phyloP scores from a whole-genome alignment of 2,113 vertebrate species.

The Ammodytes dubius region DNA sequence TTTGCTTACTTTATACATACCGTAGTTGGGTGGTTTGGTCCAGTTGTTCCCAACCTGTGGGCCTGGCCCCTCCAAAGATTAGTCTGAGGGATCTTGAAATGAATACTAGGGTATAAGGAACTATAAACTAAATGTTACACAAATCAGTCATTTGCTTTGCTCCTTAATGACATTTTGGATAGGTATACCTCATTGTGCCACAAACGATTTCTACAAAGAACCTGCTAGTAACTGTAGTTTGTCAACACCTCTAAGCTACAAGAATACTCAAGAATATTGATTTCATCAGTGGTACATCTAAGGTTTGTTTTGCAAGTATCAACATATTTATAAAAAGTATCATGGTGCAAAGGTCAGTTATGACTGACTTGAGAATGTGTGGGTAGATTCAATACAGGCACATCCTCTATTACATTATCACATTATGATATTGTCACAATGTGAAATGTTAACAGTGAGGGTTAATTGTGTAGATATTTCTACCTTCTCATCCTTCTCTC shows the following conservation, averaged over 20 bases:
- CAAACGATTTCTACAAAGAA: neutral
- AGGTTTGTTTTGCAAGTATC: neutral
- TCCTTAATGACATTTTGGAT: neutral
- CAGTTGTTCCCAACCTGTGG: neutral
- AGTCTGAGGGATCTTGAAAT: too few relatives aligned
- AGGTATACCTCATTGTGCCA: neutral
- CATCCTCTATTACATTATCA: conserved; percentile 31
- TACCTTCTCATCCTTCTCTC: conserved; percentile 50
- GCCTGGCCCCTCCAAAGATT: neutral
- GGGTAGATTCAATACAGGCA: neutral
- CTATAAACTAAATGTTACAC: too few relatives aligned
- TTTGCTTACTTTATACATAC: neutral
- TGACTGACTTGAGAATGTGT: neutral
- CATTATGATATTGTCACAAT: conserved; percentile 39
- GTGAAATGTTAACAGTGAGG: conserved; percentile 56
- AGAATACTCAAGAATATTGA: neutral
- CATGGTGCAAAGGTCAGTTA: neutral
- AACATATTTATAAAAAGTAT: neutral
- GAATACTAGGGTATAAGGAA: too few relatives aligned
- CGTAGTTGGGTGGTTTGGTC: neutral
- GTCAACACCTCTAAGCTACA: neutral
- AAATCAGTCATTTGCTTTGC: neutral
- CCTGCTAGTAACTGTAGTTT: neutral
- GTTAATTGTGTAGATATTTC: conserved; percentile 53
- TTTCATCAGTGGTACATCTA: neutral